These are phyloP conservation scores for Menura novaehollandiae DNA, from an alignment of 2,113 vertebrate species.

Conservation along the genomic window DNA sequence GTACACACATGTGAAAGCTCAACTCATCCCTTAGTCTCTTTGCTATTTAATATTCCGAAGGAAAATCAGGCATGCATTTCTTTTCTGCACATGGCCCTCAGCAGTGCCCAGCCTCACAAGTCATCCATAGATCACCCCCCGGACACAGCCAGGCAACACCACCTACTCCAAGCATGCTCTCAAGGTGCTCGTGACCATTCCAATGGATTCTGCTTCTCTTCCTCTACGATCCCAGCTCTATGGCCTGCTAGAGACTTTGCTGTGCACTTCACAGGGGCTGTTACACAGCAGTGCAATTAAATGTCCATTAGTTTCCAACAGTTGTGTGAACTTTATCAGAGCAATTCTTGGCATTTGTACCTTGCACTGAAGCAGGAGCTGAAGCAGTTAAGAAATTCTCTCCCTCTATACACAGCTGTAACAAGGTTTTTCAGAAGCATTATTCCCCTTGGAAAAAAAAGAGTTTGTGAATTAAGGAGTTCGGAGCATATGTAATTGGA, in stretches of 20 bases:
- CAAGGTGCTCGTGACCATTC: neutral
- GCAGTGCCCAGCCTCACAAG: neutral
- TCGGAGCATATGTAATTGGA: conserved; percentile 5
- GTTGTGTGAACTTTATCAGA: neutral
- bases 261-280: neutral
- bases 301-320: neutral
- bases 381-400: neutral
- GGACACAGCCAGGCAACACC: neutral
- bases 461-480: neutral
- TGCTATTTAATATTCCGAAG: neutral
- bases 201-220: neutral
- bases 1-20: neutral
- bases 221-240: neutral
- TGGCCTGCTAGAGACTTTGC: neutral
- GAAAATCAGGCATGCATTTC: neutral
- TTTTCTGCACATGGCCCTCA: neutral
- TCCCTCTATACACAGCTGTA: neutral
- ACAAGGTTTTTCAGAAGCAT: neutral
- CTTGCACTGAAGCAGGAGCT: neutral
- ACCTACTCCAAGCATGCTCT: neutral
- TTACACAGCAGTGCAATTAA: neutral
- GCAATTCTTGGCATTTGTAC: neutral
- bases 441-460: neutral
- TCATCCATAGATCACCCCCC: neutral
- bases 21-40: neutral